Conservation (phyloP, 2,797 vertebrate species). For the Sebastes vulpes region DNA sequence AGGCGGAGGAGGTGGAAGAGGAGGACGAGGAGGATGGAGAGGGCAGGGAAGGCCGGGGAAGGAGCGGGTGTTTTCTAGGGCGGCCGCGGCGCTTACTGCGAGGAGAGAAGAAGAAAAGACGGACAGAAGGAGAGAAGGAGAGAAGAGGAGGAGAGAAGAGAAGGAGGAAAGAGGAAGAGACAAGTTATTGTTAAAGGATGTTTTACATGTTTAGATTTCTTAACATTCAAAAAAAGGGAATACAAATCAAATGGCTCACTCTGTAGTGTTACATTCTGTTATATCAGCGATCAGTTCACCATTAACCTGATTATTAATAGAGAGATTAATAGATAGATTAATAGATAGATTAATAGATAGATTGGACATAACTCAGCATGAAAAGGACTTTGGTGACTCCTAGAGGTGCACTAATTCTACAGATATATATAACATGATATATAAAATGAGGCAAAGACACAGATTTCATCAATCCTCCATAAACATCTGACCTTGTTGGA, state of each 20-base stretch:
- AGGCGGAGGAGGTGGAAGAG: conserved; percentile 74
- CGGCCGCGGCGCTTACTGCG: conserved; percentile 86
- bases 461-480: too few species aligned
- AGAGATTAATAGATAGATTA: too few species aligned
- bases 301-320: neutral
- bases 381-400: neutral
- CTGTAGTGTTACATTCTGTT: neutral
- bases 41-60: conserved; percentile 76
- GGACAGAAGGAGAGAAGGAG: neutral
- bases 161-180: neutral
- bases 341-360: neutral
- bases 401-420: neutral
- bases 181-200: neutral
- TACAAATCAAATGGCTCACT: too few species aligned
- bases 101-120: neutral
- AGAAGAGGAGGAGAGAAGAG: too few species aligned
- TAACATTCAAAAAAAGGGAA: neutral
- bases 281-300: neutral
- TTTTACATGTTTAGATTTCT: neutral
- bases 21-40: conserved; percentile 82
- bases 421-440: too few species aligned
- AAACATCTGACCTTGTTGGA: conserved; percentile 59
- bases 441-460: neutral
- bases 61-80: conserved; percentile 87
- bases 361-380: neutral